These are phyloP conservation scores for Octodon degus DNA, from an alignment of 2,113 vertebrate genomes.

Conservation along the genomic window DNA sequence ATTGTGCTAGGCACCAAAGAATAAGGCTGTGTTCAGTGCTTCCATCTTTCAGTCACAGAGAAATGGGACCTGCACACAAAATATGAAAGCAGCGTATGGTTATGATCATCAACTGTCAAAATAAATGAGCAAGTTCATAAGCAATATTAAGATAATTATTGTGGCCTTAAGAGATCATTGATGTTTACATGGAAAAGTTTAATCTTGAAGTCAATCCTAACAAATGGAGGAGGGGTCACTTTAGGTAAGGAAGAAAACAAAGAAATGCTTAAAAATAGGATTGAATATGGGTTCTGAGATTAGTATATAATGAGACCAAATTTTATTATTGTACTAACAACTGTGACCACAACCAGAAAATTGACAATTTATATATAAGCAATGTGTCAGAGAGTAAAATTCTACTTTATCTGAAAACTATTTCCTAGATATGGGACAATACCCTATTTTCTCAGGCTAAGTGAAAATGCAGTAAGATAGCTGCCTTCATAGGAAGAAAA, in stretches of 20 bases:
- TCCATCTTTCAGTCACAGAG: conserved; percentile 23
- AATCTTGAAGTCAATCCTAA: neutral
- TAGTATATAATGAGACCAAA: neutral
- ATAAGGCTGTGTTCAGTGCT: neutral
- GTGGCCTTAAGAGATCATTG: neutral
- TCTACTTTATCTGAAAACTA: conserved; percentile 57
- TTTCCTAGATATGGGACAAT: neutral
- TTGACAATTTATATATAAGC: conserved; percentile 29
- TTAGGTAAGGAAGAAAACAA: neutral
- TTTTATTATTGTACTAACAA: conserved; percentile 38
- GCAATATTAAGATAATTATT: neutral
- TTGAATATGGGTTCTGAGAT: conserved; percentile 15
- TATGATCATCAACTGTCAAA: conserved; percentile 40
- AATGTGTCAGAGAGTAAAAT: conserved; percentile 33
- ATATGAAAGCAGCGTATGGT: conserved; percentile 5
- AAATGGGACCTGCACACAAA: conserved; percentile 58
- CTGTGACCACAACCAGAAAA: conserved; percentile 52
- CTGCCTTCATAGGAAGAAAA: conserved; percentile 58
- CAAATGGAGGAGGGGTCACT: neutral
- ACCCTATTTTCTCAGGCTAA: conserved; percentile 52
- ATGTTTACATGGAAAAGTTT: conserved; percentile 58
- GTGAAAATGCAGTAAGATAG: conserved; percentile 59
- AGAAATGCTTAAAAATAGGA: conserved; percentile 49
- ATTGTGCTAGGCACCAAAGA: conserved; percentile 10
- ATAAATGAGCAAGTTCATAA: neutral